Conservation (phyloP, 2,797 vertebrate species). For the Paratrypauchen microcephalus region DNA sequence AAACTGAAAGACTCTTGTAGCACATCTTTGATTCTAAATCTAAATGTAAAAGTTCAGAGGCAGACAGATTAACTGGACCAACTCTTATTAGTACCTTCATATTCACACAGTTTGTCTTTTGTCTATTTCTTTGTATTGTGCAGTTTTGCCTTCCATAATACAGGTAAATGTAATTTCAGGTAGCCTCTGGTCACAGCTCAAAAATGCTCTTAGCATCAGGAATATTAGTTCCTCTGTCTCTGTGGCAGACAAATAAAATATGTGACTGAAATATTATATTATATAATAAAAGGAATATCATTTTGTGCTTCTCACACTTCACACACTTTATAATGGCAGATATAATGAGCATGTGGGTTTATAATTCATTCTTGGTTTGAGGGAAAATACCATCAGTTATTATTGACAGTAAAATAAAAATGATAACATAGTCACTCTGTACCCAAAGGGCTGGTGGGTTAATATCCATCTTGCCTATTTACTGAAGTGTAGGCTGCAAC, state of each 20-base stretch:
- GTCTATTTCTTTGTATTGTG: slow-evolving; percentile 23
- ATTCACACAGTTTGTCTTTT: slow-evolving; percentile 35
- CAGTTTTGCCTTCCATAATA: slow-evolving; percentile 30
- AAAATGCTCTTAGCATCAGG: slow-evolving; percentile 38
- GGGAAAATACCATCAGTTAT: not conserved
- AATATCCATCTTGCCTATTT: no score
- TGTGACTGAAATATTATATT: not conserved
- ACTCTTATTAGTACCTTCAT: slow-evolving; percentile 44
- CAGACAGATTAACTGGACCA: slow-evolving; percentile 24
- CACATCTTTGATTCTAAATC: slow-evolving; percentile 27
- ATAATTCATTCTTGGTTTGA: not conserved
- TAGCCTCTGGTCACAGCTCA: slow-evolving; percentile 47
- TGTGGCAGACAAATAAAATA: slow-evolving; percentile 27
- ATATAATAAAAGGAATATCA: not conserved
- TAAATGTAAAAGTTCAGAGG: slow-evolving; percentile 37
- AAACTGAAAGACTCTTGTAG: slow-evolving; percentile 12
- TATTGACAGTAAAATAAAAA: not conserved
- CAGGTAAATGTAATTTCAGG: slow-evolving; percentile 56
- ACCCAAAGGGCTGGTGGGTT: no score
- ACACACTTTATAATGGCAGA: not conserved
- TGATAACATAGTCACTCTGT: no score
- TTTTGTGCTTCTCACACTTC: not conserved
- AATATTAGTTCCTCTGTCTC: slow-evolving; percentile 44
- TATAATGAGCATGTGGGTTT: not conserved
- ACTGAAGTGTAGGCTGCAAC: no score